Percentiles rank a stretch among this genome's conserved stretches.
phyloP scores from a whole-genome alignment of 2,888 invertebrate genomes.

The Nowickia ferox region DNA sequence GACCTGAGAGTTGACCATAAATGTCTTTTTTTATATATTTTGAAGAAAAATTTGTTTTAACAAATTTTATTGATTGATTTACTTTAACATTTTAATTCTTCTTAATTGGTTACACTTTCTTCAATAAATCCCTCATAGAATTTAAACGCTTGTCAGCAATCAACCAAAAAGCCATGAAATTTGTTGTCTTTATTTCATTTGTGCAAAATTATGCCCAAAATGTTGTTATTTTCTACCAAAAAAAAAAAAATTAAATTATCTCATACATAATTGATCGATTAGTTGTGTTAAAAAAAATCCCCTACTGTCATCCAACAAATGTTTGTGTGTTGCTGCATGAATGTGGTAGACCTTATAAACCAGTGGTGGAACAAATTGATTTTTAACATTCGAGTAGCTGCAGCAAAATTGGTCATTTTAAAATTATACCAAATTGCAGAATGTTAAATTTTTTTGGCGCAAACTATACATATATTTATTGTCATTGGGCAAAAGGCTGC shows the following conservation, averaged over 20 bases:
- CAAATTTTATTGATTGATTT: conserved; percentile 53
- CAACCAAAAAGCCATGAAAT: conserved; percentile 18
- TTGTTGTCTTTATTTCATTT: conserved; percentile 31
- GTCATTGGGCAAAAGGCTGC: conserved; percentile 30
- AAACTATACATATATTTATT: conserved; percentile 42
- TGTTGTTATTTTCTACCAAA: conserved; percentile 57
- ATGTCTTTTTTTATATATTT: too few species aligned
- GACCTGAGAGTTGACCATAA: background rate
- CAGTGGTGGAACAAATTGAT: conserved; percentile 73
- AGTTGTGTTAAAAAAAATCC: conserved; percentile 39
- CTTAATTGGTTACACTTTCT: conserved; percentile 61
- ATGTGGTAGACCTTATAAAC: conserved; percentile 74
- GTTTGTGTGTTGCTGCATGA: conserved; percentile 47
- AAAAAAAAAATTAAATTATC: conserved; percentile 28
- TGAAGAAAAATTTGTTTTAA: conserved; percentile 50
- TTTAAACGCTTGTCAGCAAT: conserved; percentile 59
- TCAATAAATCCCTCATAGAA: conserved; percentile 60
- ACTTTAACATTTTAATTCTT: background rate
- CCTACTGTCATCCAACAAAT: conserved; percentile 35
- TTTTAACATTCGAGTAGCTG: conserved; percentile 63
- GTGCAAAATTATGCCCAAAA: conserved; percentile 56
- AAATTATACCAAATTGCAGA: background rate
- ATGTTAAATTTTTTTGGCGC: conserved; percentile 61
- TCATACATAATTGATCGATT: conserved; percentile 71
- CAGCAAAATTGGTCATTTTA: conserved; percentile 26